Conservation (phyloP, 2,113 vertebrate species). For the Elachura formosa region DNA sequence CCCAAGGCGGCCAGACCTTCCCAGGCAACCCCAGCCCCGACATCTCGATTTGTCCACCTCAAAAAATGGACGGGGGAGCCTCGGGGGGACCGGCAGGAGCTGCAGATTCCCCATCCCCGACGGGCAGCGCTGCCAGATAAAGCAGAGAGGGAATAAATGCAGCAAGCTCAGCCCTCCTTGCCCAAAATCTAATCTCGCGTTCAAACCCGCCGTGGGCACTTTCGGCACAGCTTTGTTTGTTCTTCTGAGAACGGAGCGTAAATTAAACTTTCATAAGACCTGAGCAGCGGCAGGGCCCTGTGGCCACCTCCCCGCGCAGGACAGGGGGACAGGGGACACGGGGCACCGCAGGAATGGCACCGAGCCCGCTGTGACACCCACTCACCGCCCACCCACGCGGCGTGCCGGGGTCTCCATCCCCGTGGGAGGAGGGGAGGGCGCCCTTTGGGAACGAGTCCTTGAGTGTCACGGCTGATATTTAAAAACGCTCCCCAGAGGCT, state of each 20-base stretch:
- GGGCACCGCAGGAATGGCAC: not conserved
- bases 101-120: not conserved
- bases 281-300: not conserved
- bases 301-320: not conserved
- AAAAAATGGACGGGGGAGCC: fast-evolving
- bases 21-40: fast-evolving
- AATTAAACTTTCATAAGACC: slow-evolving; percentile 61
- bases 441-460: slow-evolving; percentile 69
- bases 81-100: not conserved
- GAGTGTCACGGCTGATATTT: slow-evolving; percentile 73
- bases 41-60: not conserved
- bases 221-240: slow-evolving; percentile 56
- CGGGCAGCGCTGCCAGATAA: not conserved
- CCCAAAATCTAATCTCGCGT: slow-evolving; percentile 41
- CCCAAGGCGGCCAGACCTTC: not conserved
- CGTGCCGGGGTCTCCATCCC: not conserved
- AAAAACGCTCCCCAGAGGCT: slow-evolving; percentile 69
- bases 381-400: not conserved
- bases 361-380: not conserved
- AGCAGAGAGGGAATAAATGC: slow-evolving; percentile 19
- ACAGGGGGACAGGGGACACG: not conserved
- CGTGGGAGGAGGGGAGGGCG: not conserved
- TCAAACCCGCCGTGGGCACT: slow-evolving; percentile 35
- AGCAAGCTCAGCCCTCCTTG: not conserved
- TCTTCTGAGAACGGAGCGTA: slow-evolving; percentile 28